Evolutionary conservation across 1,140 invertebrate genomes (phyloP).

Genomic region (Stegodyphus dumicola): DNA sequence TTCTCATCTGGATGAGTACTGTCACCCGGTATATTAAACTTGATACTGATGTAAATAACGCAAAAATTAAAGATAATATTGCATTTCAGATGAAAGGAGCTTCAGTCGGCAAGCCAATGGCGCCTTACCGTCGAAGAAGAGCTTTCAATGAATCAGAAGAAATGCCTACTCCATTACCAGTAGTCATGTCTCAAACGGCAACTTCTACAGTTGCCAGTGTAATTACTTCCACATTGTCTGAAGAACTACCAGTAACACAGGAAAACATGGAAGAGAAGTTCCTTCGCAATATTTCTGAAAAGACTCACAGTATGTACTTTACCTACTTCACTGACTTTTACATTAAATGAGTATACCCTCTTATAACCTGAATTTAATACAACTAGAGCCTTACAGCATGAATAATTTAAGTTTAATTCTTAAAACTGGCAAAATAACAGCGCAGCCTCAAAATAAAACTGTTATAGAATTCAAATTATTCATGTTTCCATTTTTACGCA

Average conservation of each 20-base stretch:
- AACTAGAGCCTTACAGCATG: neutral
- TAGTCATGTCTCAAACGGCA: neutral
- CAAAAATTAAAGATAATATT: no score
- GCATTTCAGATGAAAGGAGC: no score
- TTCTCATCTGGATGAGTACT: no score
- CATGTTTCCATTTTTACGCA: no score
- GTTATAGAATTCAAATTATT: neutral
- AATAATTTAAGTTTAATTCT: neutral
- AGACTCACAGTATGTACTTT: conserved; percentile 36
- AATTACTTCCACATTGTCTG: neutral
- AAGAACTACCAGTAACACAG: neutral
- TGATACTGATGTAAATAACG: no score
- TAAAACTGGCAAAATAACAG: neutral
- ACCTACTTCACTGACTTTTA: no score
- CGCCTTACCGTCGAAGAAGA: no score
- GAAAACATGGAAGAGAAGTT: conserved; percentile 28
- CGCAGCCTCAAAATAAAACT: neutral
- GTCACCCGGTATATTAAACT: no score
- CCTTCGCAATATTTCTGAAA: conserved; percentile 18
- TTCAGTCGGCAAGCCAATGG: no score
- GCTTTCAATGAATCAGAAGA: no score
- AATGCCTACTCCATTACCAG: neutral
- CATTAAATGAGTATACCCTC: neutral
- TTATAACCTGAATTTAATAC: neutral
- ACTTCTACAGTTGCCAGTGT: neutral